Evolutionary conservation across 2,797 vertebrate genomes (phyloP).

Genomic region (Lindbergichthys nudifrons): DNA sequence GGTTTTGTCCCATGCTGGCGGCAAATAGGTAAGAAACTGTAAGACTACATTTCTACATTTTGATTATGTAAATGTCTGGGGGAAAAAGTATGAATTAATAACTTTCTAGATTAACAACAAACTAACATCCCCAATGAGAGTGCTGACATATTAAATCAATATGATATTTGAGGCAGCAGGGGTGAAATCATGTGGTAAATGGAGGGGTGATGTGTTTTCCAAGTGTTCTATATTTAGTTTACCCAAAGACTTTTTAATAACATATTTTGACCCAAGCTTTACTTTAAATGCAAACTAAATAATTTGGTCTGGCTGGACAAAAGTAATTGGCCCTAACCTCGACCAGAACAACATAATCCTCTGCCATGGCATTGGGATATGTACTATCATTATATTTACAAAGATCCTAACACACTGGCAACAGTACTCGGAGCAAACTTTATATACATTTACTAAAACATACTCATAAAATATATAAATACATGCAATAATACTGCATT

Average conservation of each 20-base stretch:
- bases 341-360: not conserved
- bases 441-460: not conserved
- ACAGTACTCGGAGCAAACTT: not conserved
- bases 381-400: not conserved
- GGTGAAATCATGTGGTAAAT: not conserved
- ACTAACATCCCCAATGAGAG: not conserved
- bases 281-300: not conserved
- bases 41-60: not conserved
- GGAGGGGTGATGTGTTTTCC: not conserved
- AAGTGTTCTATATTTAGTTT: not conserved
- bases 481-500: conserved; percentile 3
- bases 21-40: not conserved
- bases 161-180: not conserved
- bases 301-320: not conserved
- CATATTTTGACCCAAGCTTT: not conserved
- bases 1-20: not conserved
- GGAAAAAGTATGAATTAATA: not conserved
- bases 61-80: not conserved
- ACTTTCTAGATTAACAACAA: not conserved
- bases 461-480: not conserved
- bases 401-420: not conserved
- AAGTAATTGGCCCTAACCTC: not conserved
- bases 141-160: not conserved
- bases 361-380: not conserved
- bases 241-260: not conserved